phyloP scores from a whole-genome alignment of 2,113 vertebrate species.

The Chunga burmeisteri region DNA sequence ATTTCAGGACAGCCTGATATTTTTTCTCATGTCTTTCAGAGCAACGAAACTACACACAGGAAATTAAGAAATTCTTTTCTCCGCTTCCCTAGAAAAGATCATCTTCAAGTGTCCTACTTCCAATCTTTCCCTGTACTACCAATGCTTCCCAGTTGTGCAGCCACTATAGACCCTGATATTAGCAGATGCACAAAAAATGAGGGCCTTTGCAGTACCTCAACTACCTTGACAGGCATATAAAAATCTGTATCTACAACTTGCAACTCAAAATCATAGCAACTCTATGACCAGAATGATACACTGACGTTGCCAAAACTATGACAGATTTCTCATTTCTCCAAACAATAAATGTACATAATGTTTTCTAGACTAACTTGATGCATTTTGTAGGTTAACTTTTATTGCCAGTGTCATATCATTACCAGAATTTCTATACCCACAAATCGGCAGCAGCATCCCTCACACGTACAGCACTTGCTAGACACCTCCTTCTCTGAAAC shows the following conservation, averaged over 20 bases:
- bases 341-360: background rate
- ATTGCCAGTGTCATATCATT: background rate
- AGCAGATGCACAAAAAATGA: background rate
- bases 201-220: background rate
- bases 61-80: background rate
- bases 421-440: background rate
- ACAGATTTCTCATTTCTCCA: background rate
- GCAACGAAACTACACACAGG: background rate
- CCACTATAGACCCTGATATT: background rate
- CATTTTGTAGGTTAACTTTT: background rate
- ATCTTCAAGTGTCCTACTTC: background rate
- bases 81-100: background rate
- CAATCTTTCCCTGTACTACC: background rate
- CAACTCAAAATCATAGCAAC: background rate
- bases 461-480: background rate
- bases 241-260: background rate
- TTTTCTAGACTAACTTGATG: background rate
- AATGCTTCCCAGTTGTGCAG: background rate
- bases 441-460: background rate
- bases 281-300: background rate
- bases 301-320: background rate
- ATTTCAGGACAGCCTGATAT: background rate
- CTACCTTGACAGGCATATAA: background rate
- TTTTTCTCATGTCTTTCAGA: background rate
- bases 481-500: background rate